Evolutionary conservation across 1,140 invertebrate species (phyloP).

Genomic region (Zaprionus taronus): DNA sequence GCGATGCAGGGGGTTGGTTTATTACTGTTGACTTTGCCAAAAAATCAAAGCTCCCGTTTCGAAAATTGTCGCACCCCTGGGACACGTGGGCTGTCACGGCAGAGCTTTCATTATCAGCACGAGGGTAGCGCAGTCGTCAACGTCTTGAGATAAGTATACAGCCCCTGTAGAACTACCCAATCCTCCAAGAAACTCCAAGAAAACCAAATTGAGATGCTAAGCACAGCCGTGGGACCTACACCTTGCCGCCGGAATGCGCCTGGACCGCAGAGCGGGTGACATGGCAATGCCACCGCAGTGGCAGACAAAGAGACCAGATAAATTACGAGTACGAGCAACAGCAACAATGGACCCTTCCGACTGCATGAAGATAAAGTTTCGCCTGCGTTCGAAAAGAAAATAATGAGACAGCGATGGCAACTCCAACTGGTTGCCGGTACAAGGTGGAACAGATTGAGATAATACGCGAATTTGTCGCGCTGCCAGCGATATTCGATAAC

Average conservation of each 20-base stretch:
- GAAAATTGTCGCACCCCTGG: slow-evolving; percentile 68
- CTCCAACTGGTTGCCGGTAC: slow-evolving; percentile 18
- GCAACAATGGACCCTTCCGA: slow-evolving; percentile 51
- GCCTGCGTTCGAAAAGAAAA: slow-evolving; percentile 56
- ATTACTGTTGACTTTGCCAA: slow-evolving; percentile 38
- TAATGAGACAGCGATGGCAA: slow-evolving; percentile 50
- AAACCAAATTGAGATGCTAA: slow-evolving; percentile 74
- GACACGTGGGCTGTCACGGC: slow-evolving; percentile 45
- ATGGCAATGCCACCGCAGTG: slow-evolving; percentile 21
- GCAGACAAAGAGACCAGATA: slow-evolving; percentile 68
- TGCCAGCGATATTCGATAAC: slow-evolving; percentile 55
- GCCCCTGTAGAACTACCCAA: background rate
- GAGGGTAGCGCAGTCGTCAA: slow-evolving; percentile 37
- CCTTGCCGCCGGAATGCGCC: background rate
- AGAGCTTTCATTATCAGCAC: slow-evolving; percentile 70
- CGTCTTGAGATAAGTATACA: slow-evolving; percentile 19
- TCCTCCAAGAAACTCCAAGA: slow-evolving; percentile 3
- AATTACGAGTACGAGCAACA: slow-evolving; percentile 63
- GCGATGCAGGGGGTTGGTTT: slow-evolving; percentile 4
- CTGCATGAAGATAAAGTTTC: slow-evolving; percentile 66
- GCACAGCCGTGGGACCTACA: slow-evolving; percentile 13
- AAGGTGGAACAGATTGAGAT: slow-evolving; percentile 57
- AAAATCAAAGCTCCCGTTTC: slow-evolving; percentile 58
- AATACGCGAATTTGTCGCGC: slow-evolving; percentile 68
- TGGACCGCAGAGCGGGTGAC: slow-evolving; percentile 20